These are phyloP conservation scores for Gallinago paraguaiae DNA, from an alignment of 2,113 vertebrate genomes.

Conservation along the genomic window DNA sequence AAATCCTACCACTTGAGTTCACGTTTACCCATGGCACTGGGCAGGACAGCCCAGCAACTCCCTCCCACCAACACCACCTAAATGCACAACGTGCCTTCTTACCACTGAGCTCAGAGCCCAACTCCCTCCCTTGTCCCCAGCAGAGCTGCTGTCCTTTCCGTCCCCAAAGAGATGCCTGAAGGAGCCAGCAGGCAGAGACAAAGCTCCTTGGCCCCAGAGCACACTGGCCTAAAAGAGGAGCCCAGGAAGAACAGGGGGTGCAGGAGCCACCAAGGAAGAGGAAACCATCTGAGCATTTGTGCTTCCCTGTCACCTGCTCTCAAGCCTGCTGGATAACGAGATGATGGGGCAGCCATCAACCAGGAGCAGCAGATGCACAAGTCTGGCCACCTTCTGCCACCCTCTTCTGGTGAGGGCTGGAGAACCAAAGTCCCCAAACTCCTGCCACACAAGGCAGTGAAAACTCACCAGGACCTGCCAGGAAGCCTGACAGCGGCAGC, in stretches of 20 bases:
- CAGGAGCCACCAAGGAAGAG: neutral
- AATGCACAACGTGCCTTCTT: neutral
- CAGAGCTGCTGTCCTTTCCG: neutral
- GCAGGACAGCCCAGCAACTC: neutral
- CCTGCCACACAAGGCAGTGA: neutral
- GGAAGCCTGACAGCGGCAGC: rapidly evolving
- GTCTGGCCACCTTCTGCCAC: neutral
- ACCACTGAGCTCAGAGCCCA: neutral
- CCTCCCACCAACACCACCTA: neutral
- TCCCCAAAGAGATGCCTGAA: neutral
- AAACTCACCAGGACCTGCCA: neutral
- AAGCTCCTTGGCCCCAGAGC: neutral
- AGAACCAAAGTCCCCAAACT: neutral
- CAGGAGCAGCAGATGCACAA: rapidly evolving
- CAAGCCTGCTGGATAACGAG: neutral
- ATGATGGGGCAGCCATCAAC: neutral
- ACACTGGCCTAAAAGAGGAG: neutral
- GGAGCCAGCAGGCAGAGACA: neutral
- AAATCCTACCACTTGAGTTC: neutral
- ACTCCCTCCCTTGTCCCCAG: neutral
- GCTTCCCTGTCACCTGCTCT: neutral
- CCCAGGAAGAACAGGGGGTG: neutral
- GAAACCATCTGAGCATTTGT: neutral
- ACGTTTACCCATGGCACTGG: neutral
- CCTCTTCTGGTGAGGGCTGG: neutral